Evolutionary conservation across 2,113 vertebrate species (phyloP), one percentile per base, ranked within the genome.

Genomic region (Equus quagga): DNA sequence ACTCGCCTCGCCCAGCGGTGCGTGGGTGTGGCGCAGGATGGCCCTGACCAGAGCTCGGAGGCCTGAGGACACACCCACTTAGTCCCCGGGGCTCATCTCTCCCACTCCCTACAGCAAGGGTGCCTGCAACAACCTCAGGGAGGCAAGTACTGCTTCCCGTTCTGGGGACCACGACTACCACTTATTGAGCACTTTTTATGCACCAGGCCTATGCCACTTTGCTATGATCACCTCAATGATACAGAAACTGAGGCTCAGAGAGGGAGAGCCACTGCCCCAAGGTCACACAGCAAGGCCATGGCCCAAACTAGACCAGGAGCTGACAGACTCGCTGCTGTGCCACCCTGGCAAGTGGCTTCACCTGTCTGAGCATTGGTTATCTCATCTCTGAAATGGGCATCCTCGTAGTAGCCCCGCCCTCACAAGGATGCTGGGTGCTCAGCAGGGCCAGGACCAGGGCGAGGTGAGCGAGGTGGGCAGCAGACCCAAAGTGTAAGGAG

Each of bases 331-430:
- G 0, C 11, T 17, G 21, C 75, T 33, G 33, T n/a, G 65, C 49
- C 13, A 8, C 6, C 13, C 3, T 6, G 28, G 33, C 49, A 19
- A 11, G 64, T 5, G 28, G 26, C 54, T 72, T 23, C 15, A 5
- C 60, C 36, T 62, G 6, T 41, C 41, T 51, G 90, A 85, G 28
- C 44, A 72, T 75, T 58, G 0, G 46, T 36, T 2, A 8, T 67
- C 31, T 73, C 44, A 21, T 75, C 78, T 91, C n/a, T 73, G 36
- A 86, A 86, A 72, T 33, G 72, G 56, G 13, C 18, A 44, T 46
- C 72, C 3, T 23, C 0, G 0, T 8, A 51, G 49, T 33, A 64
- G n/a, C 10, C 73, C 51, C 33, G 51, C 2, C 67, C 33, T 69
- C 72, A 14, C 51, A 24, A 18, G 36, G 31, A 1, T 46, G 15